Base-by-base conservation (phyloP, 2,113 vertebrate genomes). In the Platycercus adscitus region DNA sequence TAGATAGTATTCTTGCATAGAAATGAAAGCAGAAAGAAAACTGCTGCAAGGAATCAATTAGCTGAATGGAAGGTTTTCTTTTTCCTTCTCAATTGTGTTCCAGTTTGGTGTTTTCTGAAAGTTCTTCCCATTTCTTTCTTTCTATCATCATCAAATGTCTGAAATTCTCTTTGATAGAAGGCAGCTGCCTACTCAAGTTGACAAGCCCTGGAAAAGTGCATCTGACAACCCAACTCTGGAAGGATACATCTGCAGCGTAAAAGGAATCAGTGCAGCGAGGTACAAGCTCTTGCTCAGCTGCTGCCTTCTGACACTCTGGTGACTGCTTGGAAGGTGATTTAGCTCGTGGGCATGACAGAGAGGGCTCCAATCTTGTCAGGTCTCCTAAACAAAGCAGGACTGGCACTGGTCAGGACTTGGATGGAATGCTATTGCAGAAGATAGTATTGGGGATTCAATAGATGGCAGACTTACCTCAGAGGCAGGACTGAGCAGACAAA, bases 151-250 rank as follows among this genome's bases (percentile, higher is more conserved):
- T 92, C 69, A 46, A 92, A 81, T 55, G 91, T 39, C 58, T 90
- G 47, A 84, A 96, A 96, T 90, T 75, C 86, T 89, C 81, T 97
- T 89, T 94, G 71, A 89, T n/a, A 65, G 81, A 84, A 68, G 93
- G 87, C 89, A 95, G 61, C 89, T 93, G 94, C 50, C 63, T 90
- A 49, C 41, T 69, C 33, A 80, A 77, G 73, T 49, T 88, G 78
- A 96, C 53, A 47, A 77, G 63, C 60, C 49, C 15, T 52, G 66
- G 49, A 93, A 96, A 96, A 80, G 75, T 44, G 41, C 31, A 81
- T 71, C 79, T 95, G 93, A 97, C 77, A 95, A 78, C 43, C 6
- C 49, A 33, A 5, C 31, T 55, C 65, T 47, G 28, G 80, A 72
- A 96, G 91, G 77, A 79, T 41, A 47, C 49, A 82, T 13, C 24